phyloP scores from a whole-genome alignment of 1,140 invertebrate species.

The Schlechtendalia chinensis region DNA sequence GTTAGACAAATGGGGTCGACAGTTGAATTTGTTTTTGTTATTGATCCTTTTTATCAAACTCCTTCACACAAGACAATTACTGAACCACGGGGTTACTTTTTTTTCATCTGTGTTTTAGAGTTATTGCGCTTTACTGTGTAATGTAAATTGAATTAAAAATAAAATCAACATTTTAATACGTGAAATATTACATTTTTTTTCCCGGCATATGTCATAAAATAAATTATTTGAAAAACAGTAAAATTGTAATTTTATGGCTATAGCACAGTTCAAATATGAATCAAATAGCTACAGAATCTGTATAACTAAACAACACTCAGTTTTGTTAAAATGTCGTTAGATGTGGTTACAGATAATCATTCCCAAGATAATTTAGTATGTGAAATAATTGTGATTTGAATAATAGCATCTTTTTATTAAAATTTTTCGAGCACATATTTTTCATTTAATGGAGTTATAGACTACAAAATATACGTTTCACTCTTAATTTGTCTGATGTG shows the following conservation, averaged over 20 bases:
- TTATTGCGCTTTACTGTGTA: not conserved
- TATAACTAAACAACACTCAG: not conserved
- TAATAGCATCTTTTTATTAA: not conserved
- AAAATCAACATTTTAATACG: not conserved
- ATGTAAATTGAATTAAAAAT: not conserved
- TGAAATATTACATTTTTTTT: not conserved
- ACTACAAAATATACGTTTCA: too few relatives aligned
- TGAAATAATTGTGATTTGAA: not conserved
- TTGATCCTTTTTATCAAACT: constrained; percentile 22
- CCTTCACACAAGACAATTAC: constrained; percentile 30
- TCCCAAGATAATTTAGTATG: not conserved
- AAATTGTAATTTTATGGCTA: too few relatives aligned
- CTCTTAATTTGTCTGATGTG: not conserved
- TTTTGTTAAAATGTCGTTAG: too few relatives aligned
- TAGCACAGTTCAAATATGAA: too few relatives aligned
- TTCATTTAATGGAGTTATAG: too few relatives aligned
- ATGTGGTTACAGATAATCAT: too few relatives aligned
- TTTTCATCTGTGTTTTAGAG: not conserved
- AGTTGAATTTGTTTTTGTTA: constrained; percentile 15
- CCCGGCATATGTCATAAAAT: not conserved
- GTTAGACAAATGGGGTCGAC: not conserved
- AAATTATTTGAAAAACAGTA: not conserved
- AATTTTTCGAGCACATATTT: too few relatives aligned
- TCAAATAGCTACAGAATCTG: not conserved
- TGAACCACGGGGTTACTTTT: not conserved